Evolutionary conservation across 2,113 vertebrate genomes (phyloP).

Genomic region (Coreoperca whiteheadi): DNA sequence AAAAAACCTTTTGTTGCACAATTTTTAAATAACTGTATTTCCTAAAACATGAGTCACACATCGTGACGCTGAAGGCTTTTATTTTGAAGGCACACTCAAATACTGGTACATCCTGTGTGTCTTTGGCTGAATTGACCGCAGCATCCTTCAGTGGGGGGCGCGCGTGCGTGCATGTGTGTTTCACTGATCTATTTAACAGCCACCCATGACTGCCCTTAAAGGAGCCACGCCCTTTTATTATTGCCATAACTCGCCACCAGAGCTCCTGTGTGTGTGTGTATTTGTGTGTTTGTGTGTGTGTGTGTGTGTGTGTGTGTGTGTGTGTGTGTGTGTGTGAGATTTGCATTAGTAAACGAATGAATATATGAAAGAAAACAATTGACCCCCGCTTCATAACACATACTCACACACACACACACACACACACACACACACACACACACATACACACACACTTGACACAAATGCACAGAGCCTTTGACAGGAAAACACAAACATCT

Average conservation of each 20-base stretch:
- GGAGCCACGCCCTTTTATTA: slow-evolving; percentile 74
- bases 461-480: background rate
- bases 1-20: background rate
- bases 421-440: background rate
- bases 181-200: slow-evolving; percentile 71
- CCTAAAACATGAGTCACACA: background rate
- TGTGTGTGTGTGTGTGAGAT: background rate
- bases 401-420: background rate
- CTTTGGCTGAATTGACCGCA: slow-evolving; percentile 20
- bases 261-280: slow-evolving; percentile 6
- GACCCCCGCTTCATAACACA: background rate
- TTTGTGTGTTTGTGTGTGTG: background rate
- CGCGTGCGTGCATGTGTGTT: slow-evolving; percentile 27
- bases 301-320: background rate
- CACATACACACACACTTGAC: too few relatives aligned
- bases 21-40: background rate
- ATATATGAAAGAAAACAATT: background rate
- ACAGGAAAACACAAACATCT: background rate
- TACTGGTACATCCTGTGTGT: background rate
- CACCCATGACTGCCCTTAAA: slow-evolving; percentile 71
- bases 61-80: slow-evolving; percentile 24
- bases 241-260: slow-evolving; percentile 36
- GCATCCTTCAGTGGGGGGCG: slow-evolving; percentile 43
- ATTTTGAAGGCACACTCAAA: slow-evolving; percentile 62
- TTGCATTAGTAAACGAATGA: background rate